Evolutionary conservation across 1,140 invertebrate genomes (phyloP).

Genomic region (Gryon sp.): DNA sequence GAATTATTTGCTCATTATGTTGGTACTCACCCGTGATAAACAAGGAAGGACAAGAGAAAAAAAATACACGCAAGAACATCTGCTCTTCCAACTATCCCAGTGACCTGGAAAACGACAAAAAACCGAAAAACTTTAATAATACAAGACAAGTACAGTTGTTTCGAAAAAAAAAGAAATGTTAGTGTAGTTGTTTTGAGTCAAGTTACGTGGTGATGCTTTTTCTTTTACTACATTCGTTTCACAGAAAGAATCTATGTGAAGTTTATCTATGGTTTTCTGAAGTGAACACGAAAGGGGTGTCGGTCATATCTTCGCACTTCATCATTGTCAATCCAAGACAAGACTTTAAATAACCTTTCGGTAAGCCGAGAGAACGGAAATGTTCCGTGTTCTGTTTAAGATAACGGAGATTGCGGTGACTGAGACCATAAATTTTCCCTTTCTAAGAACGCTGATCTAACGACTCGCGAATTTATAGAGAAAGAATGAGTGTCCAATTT

Average conservation of each 20-base stretch:
- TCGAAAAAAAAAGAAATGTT: too few relatives aligned
- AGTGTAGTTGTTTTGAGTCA: too few relatives aligned
- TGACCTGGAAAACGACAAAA: slow-evolving; percentile 82
- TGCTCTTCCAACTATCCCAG: slow-evolving; percentile 90
- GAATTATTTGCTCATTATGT: slow-evolving; percentile 36
- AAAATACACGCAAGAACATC: slow-evolving; percentile 91
- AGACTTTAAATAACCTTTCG: slow-evolving; percentile 65
- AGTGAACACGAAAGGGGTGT: slow-evolving; percentile 57
- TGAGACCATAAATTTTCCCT: slow-evolving; percentile 69
- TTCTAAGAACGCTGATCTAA: slow-evolving; percentile 52
- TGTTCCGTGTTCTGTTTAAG: slow-evolving; percentile 71
- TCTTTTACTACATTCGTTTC: too few relatives aligned
- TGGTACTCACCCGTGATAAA: slow-evolving; percentile 87
- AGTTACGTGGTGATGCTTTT: background rate
- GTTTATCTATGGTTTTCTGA: slow-evolving; percentile 45
- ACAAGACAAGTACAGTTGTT: background rate
- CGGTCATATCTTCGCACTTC: slow-evolving; percentile 61
- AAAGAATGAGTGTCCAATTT: slow-evolving; percentile 66
- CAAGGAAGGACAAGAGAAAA: slow-evolving; percentile 89
- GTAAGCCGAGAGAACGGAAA: slow-evolving; percentile 64
- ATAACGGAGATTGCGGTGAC: slow-evolving; percentile 74
- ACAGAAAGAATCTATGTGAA: slow-evolving; percentile 19
- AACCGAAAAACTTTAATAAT: slow-evolving; percentile 18
- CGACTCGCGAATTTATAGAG: slow-evolving; percentile 67
- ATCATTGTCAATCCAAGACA: slow-evolving; percentile 61